A percentile compares a stretch with the other conserved stretches of the same genome.
These are phyloP conservation scores for Volucella zonaria DNA, from an alignment of 2,888 invertebrate species.

Conservation along the genomic window DNA sequence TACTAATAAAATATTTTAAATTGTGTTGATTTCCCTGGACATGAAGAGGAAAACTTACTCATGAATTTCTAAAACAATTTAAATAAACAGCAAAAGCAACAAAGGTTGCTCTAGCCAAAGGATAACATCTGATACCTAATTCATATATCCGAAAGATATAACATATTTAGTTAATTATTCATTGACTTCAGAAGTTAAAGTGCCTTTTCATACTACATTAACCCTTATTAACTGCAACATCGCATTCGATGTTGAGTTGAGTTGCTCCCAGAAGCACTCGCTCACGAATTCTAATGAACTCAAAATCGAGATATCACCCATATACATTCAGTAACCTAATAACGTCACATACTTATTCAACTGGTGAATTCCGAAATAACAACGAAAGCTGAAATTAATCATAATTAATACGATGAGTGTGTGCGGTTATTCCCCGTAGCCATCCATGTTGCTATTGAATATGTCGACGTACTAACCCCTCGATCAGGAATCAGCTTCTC, in stretches of 20 bases:
- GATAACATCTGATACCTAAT: too few relatives aligned
- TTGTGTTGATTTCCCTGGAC: too few relatives aligned
- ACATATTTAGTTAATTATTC: constrained; percentile 2
- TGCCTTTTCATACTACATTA: constrained; percentile 8
- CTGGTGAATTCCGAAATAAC: constrained; percentile 24
- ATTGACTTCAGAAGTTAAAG: neutral
- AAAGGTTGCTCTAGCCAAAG: too few relatives aligned
- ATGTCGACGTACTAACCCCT: too few relatives aligned
- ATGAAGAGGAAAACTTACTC: too few relatives aligned
- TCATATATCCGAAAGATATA: neutral
- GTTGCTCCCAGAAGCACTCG: neutral
- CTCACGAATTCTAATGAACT: neutral
- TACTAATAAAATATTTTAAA: too few relatives aligned
- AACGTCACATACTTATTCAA: constrained; percentile 3
- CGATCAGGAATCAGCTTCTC: too few relatives aligned
- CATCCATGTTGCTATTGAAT: too few relatives aligned
- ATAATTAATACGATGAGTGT: neutral
- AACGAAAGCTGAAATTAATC: constrained; percentile 30
- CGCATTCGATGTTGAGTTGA: neutral
- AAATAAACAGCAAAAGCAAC: too few relatives aligned
- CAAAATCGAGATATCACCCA: neutral
- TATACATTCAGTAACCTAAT: neutral
- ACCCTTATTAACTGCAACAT: constrained; percentile 19
- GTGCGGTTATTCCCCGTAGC: too few relatives aligned
- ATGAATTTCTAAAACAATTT: too few relatives aligned